These are phyloP conservation scores for Emydocephalus ijimae DNA, from an alignment of 2,113 vertebrate species.

Conservation along the genomic window DNA sequence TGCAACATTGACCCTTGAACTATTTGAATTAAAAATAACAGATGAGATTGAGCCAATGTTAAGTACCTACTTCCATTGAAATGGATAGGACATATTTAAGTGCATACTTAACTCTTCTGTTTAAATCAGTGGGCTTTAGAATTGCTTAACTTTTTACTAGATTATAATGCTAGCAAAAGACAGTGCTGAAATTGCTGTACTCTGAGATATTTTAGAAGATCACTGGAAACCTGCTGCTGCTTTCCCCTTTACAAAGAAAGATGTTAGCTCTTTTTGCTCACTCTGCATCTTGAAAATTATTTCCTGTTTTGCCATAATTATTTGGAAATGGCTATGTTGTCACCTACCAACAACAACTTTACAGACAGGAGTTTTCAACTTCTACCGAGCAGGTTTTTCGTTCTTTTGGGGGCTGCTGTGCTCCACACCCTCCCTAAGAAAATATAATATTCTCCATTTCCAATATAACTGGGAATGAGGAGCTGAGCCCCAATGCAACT, in stretches of 20 bases:
- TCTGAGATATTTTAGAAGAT: constrained; percentile 65
- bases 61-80: constrained; percentile 10
- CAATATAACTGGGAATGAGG: constrained; percentile 58
- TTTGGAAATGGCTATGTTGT: constrained; percentile 51
- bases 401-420: constrained; percentile 53
- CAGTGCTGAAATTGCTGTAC: constrained; percentile 54
- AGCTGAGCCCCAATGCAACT: constrained; percentile 64
- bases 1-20: constrained; percentile 65
- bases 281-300: constrained; percentile 68
- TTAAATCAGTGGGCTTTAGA: constrained; percentile 6
- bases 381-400: constrained; percentile 59
- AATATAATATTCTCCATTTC: constrained; percentile 58
- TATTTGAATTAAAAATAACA: constrained; percentile 50
- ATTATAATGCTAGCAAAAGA: constrained; percentile 63
- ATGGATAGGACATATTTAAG: constrained; percentile 2
- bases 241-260: constrained; percentile 56
- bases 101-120: constrained; percentile 2
- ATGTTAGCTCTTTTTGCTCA: constrained; percentile 68
- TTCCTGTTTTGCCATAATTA: constrained; percentile 71
- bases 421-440: constrained; percentile 50
- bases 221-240: constrained; percentile 58
- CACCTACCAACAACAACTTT: constrained; percentile 6
- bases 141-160: constrained; percentile 21
- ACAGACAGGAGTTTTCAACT: neutral
- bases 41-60: neutral